A percentile compares a stretch with the other conserved stretches of the same genome.
These are phyloP conservation scores for Ennomos quercinarius DNA, from an alignment of 2,888 invertebrate species.

Conservation along the genomic window DNA sequence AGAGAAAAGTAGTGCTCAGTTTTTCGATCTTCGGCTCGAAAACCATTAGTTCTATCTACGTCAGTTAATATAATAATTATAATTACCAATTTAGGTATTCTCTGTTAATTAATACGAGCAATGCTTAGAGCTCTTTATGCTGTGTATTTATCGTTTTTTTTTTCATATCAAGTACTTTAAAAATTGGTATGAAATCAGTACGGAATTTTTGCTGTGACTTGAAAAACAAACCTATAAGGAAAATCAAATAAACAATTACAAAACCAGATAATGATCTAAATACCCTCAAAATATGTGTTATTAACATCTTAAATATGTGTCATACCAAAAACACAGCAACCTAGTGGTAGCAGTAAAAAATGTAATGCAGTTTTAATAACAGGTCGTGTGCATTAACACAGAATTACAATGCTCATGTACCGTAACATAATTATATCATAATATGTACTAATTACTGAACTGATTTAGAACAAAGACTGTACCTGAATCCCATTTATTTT, in stretches of 20 bases:
- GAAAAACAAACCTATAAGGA: constrained; percentile 26
- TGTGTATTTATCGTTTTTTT: too few relatives aligned
- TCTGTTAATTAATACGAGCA: too few relatives aligned
- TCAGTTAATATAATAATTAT: too few relatives aligned
- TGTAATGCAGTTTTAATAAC: constrained; percentile 30
- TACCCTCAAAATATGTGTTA: constrained; percentile 16
- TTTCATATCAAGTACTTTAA: too few relatives aligned
- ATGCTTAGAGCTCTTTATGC: too few relatives aligned
- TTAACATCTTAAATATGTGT: constrained; percentile 23
- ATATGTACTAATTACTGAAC: constrained; percentile 33
- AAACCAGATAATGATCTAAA: constrained; percentile 25
- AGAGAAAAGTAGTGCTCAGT: too few relatives aligned
- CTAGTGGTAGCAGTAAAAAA: constrained; percentile 10
- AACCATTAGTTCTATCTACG: too few relatives aligned
- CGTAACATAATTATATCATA: constrained; percentile 30
- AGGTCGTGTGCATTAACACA: constrained; percentile 10
- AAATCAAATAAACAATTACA: constrained; percentile 28
- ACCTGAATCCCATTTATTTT: neutral
- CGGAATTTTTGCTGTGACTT: neutral
- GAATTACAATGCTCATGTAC: constrained; percentile 35
- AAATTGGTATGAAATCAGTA: too few relatives aligned
- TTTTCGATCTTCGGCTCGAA: too few relatives aligned
- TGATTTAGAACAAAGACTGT: constrained; percentile 16
- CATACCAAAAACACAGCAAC: constrained; percentile 14
- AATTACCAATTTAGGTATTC: too few relatives aligned